Conservation (phyloP, 2,888 invertebrate genomes). For the Perizoma affinitatum region DNA sequence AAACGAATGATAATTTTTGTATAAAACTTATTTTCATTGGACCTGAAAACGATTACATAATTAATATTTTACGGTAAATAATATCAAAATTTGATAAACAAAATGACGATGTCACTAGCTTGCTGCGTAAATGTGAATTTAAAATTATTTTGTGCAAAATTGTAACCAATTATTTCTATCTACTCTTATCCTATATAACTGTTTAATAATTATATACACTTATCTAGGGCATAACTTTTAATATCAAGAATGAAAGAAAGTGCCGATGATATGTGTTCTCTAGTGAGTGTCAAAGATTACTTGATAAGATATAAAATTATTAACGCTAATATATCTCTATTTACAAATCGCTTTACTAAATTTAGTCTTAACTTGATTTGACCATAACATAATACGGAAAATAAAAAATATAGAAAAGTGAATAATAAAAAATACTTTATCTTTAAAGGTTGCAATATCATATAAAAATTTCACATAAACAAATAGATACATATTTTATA, state of each 20-base stretch:
- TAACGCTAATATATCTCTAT: constrained; percentile 61
- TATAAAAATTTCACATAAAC: too few relatives aligned
- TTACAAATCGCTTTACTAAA: constrained; percentile 56
- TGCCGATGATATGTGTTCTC: constrained; percentile 81
- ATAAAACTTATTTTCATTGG: too few relatives aligned
- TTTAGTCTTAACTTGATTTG: constrained; percentile 42
- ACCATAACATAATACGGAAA: constrained; percentile 30
- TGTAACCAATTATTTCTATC: constrained; percentile 46
- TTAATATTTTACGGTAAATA: too few relatives aligned
- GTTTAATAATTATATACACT: constrained; percentile 56
- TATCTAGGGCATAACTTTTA: constrained; percentile 55
- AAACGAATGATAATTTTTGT: too few relatives aligned
- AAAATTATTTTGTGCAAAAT: constrained; percentile 31
- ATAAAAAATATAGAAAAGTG: background rate
- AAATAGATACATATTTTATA: too few relatives aligned
- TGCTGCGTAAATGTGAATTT: constrained; percentile 27
- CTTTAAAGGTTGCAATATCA: background rate
- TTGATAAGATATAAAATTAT: constrained; percentile 69
- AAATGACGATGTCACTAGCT: constrained; percentile 2
- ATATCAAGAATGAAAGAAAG: constrained; percentile 79
- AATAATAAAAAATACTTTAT: background rate
- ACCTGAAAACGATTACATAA: too few relatives aligned
- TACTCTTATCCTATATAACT: constrained; percentile 44
- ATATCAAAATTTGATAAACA: too few relatives aligned
- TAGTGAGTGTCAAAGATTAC: constrained; percentile 62